Evolutionary conservation across 2,797 vertebrate genomes (phyloP).

Genomic region (Sebastes diploproa): DNA sequence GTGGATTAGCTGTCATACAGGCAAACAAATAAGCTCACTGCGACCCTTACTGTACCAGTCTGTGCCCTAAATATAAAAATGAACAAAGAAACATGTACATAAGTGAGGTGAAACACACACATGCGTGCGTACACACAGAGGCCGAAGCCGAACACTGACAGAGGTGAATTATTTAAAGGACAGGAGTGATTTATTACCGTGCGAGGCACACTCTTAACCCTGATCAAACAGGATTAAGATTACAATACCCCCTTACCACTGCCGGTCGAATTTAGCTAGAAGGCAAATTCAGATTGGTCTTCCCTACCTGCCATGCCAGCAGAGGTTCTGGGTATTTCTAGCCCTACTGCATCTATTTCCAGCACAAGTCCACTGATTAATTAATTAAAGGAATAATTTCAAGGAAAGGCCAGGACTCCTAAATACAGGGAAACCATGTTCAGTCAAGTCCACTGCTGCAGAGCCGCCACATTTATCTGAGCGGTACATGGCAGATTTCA

Average conservation of each 20-base stretch:
- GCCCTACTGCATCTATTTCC: constrained; percentile 69
- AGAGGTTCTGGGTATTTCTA: constrained; percentile 76
- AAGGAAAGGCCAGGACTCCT: constrained; percentile 68
- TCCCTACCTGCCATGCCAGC: constrained; percentile 59
- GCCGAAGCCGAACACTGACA: constrained; percentile 59
- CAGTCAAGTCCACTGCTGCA: constrained; percentile 28
- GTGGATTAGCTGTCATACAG: constrained; percentile 55
- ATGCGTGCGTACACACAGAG: background rate
- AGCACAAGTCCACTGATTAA: constrained; percentile 76
- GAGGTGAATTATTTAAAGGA: constrained; percentile 84
- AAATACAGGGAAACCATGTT: constrained; percentile 66
- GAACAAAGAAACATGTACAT: background rate
- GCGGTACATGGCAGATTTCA: constrained; percentile 59
- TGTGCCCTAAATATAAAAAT: constrained; percentile 10
- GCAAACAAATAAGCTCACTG: constrained; percentile 30
- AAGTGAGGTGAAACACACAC: constrained; percentile 5
- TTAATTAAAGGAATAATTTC: constrained; percentile 81
- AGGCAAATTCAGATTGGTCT: constrained; percentile 70
- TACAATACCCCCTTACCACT: constrained; percentile 79
- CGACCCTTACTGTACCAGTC: background rate
- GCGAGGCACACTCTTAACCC: constrained; percentile 79
- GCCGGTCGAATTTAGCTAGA: constrained; percentile 65
- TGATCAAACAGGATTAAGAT: constrained; percentile 86
- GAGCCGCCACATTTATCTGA: constrained; percentile 45
- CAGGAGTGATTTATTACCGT: constrained; percentile 82